A percentile compares a stretch with the other conserved stretches of the same genome.
Conservation (phyloP, 2,797 vertebrate species). For the Melanotaenia maccullochi region DNA sequence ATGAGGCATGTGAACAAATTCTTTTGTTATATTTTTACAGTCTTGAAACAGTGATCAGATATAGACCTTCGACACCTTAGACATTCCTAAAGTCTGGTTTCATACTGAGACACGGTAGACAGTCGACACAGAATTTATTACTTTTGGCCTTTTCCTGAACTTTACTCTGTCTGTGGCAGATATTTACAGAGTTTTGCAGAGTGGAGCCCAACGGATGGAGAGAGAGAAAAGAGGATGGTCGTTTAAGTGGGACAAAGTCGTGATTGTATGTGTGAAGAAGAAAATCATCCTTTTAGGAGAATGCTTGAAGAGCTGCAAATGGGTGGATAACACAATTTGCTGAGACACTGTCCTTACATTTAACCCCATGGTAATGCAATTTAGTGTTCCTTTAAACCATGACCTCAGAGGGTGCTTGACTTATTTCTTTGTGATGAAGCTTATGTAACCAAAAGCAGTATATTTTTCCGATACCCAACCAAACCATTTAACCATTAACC, state of each 20-base stretch:
- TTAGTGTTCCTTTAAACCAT: background rate
- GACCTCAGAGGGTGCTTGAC: too few relatives aligned
- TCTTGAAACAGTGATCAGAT: conserved; percentile 15
- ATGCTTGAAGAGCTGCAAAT: conserved; percentile 42
- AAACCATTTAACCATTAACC: too few relatives aligned
- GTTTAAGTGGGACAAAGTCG: conserved; percentile 35
- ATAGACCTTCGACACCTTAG: background rate
- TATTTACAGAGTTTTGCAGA: conserved; percentile 63
- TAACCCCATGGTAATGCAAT: conserved; percentile 12
- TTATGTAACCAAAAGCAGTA: too few relatives aligned
- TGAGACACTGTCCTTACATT: conserved; percentile 44
- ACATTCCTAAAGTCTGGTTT: conserved; percentile 36
- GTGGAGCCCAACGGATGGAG: conserved; percentile 45
- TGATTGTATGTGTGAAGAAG: conserved; percentile 22
- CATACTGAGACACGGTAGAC: conserved; percentile 25
- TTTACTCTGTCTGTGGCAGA: conserved; percentile 64
- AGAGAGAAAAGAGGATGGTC: conserved; percentile 26
- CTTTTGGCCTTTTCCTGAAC: conserved; percentile 77
- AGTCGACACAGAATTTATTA: conserved; percentile 53
- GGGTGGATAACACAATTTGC: conserved; percentile 47
- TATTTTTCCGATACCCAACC: too few relatives aligned
- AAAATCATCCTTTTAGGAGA: conserved; percentile 35
- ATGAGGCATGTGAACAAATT: conserved; percentile 13
- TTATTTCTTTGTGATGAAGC: too few relatives aligned
- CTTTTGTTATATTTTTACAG: conserved; percentile 5